Evolutionary conservation across 2,888 invertebrate species (phyloP).

Genomic region (Brassicogethes aeneus): DNA sequence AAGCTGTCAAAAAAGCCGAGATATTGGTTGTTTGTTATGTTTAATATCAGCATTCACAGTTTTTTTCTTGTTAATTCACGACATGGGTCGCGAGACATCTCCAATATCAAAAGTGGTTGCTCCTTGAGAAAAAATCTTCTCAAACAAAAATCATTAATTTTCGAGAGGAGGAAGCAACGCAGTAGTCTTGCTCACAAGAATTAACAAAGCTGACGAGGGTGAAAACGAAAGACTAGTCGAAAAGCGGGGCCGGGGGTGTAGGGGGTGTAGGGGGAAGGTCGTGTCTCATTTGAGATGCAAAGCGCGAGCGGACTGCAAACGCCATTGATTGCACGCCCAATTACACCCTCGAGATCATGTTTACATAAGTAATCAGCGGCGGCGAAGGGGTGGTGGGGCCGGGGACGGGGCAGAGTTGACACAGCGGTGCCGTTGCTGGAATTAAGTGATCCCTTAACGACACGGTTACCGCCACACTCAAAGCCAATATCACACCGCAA

Average conservation of each 20-base stretch:
- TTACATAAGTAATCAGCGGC: conserved; percentile 43
- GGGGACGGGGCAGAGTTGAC: conserved; percentile 29
- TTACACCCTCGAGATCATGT: conserved; percentile 43
- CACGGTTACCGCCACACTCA: conserved; percentile 14
- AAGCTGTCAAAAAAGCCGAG: no score
- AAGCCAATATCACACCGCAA: conserved; percentile 18
- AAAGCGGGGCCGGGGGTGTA: neutral
- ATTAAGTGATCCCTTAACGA: conserved; percentile 36
- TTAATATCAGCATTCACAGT: no score
- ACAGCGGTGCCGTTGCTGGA: conserved; percentile 38
- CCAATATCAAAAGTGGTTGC: no score
- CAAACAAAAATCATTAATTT: no score
- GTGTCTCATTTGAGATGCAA: conserved; percentile 37
- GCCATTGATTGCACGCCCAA: conserved; percentile 43
- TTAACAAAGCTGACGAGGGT: no score
- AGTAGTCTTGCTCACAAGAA: no score
- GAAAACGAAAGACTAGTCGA: no score
- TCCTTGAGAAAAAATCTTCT: no score
- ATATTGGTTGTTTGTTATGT: no score
- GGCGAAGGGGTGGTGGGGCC: conserved; percentile 6
- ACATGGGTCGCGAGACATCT: no score
- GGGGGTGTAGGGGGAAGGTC: conserved; percentile 15
- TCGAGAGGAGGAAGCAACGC: no score
- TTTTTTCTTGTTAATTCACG: no score
- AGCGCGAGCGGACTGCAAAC: conserved; percentile 36